These are phyloP conservation scores for Oreohelix idahoensis DNA, from an alignment of 1,140 invertebrate species.

Conservation along the genomic window DNA sequence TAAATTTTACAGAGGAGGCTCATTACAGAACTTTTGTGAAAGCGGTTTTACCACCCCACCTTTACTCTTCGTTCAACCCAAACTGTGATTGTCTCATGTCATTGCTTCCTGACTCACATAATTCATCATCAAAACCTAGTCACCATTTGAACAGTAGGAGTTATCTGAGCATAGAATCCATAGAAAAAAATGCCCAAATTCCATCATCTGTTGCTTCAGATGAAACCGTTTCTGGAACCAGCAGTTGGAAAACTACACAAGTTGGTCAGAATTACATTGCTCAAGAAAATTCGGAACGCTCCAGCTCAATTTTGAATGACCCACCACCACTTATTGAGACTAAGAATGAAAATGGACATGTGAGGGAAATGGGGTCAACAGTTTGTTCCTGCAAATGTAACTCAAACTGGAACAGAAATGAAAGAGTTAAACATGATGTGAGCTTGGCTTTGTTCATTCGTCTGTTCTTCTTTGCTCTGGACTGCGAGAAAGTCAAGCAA, in stretches of 20 bases:
- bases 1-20: background rate
- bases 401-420: background rate
- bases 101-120: background rate
- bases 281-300: background rate
- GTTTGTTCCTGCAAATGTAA: background rate
- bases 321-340: background rate
- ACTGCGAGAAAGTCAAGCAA: constrained; percentile 26
- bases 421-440: background rate
- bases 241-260: background rate
- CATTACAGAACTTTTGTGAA: background rate
- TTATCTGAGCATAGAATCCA: background rate
- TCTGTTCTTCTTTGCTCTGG: constrained; percentile 23
- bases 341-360: background rate
- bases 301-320: background rate
- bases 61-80: background rate
- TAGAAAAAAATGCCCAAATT: background rate
- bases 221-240: too few relatives aligned
- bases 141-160: background rate
- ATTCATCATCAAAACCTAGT: background rate
- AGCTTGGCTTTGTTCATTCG: constrained; percentile 31
- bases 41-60: background rate
- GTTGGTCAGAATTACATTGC: background rate
- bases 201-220: background rate
- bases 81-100: constrained; percentile 3
- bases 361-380: background rate